A percentile compares a stretch with the other conserved stretches of the same genome.
These are phyloP conservation scores for Myotis findleyi DNA, from an alignment of 2,797 vertebrate species.

Conservation along the genomic window DNA sequence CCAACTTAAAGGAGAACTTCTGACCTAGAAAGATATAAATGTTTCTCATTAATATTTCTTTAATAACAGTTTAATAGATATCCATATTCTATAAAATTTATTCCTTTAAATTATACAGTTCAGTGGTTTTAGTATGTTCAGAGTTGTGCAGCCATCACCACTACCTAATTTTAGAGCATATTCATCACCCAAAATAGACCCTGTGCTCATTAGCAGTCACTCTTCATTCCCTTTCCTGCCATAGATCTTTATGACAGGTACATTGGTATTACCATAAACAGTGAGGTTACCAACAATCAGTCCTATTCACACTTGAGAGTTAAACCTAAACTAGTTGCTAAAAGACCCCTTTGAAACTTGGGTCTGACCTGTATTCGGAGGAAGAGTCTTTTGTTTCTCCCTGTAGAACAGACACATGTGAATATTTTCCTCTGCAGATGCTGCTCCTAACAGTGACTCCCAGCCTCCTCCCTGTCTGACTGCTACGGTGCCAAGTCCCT, in stretches of 20 bases:
- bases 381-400: neutral
- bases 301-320: neutral
- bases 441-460: neutral
- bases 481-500: slow-evolving; percentile 59
- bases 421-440: slow-evolving; percentile 70
- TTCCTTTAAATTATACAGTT: neutral
- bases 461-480: slow-evolving; percentile 64
- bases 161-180: slow-evolving; percentile 28
- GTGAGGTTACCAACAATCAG: neutral
- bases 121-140: neutral
- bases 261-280: neutral
- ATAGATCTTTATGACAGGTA: neutral
- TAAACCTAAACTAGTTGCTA: neutral
- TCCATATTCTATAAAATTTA: neutral
- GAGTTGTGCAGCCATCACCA: neutral
- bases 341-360: neutral
- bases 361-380: neutral
- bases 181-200: neutral
- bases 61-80: neutral
- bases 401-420: neutral
- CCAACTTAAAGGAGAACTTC: slow-evolving; percentile 11
- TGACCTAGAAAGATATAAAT: slow-evolving; percentile 32
- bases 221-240: neutral
- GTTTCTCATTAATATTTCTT: slow-evolving; percentile 42
- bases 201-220: neutral